Base-by-base conservation (phyloP, 2,888 invertebrate genomes). In the Congeria kusceri region DNA sequence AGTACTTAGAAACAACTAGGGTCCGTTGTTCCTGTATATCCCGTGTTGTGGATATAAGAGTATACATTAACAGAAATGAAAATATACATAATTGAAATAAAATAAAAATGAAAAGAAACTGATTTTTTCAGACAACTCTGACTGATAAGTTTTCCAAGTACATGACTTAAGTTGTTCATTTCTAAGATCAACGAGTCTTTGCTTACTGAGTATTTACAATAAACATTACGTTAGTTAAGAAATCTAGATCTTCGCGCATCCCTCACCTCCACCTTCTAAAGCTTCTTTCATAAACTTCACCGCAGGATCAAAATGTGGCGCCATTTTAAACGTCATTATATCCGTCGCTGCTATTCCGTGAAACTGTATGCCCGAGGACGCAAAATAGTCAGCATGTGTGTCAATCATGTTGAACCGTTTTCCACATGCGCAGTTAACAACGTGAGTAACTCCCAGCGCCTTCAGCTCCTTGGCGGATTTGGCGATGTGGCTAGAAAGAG, bases 341-440 rank as follows among this genome's bases (percentile, higher is more conserved):
- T 98, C 97, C 93, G 96, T 95, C 85, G 97, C 95, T 80, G 95
- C 96, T 88, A 97, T 95, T 53, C 97, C 97, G 93, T 96, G 95
- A 93, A 97, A 98, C 86, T 95, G 94, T 84, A 96, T 96, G 25
- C 95, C 95, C 87, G 95, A 95, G 89, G 96, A 96, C 76, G 95
- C 95, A 93, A 97, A 97, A 93, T 95, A 97, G 65, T 95, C 94
- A 89, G 95, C 95, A 88, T 95, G 95, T 0, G 97, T 97, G 91
- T 97, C 96, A 62, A 97, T 97, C 94, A 96, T 96, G 9, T 96
- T 92, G 61, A 91, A 90, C 73, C 88, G 89, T 79, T 95, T 95
- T 61, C 97, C 97, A 93, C 97, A 96, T 2, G 97, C 97, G 49
- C 96, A 96, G 93, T 98, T 98, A 47, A 97, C 94, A 28, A 98